Evolutionary conservation across 2,888 invertebrate genomes (phyloP), one percentile per base, ranked within the genome.

Genomic region (Xanthorhoe spadicearia): DNA sequence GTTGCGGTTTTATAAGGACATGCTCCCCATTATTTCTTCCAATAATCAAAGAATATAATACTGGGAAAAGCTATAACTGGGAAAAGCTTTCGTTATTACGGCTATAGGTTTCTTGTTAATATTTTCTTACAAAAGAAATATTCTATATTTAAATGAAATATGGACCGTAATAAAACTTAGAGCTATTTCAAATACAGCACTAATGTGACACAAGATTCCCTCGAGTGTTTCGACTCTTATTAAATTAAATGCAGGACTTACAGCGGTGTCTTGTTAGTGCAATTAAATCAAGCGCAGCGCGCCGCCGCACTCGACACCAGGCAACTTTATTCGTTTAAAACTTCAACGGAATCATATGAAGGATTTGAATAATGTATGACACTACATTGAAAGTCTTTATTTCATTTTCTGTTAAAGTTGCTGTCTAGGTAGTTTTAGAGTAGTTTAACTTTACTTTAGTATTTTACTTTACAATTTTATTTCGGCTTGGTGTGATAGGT

Each of bases 181-280:
- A 8, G 48, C 48, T 48, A 49, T 49, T 49, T 43, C 28, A 17
- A 51, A 51, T 15, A 50, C 28, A 35, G 10, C 52, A 57, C 35
- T 61, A 53, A 48, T 58, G 52, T 57, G 54, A 67, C 65, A 67
- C 68, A 66, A 62, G 69, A 74, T 76, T 68, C 71, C 69, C 62
- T 64, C 69, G 73, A 76, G 73, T 77, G 73, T 78, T 74, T 73
- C 77, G 74, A 77, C 79, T 77, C 77, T 75, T 77, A 76, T 79
- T 80, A 77, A 85, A 83, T 84, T 83, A 79, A 84, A 82, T 82
- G 79, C 80, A 76, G 74, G 80, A 82, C 78, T 83, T 79, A 74
- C 61, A 77, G 68, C 76, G 74, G 77, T 78, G 78, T 80, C 85
- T 86, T 84, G 85, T 87, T 86, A 85, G 80, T 80, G 79, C 82